Conservation (phyloP, 1,140 invertebrate genomes). For the Acromyrmex echinatior region DNA sequence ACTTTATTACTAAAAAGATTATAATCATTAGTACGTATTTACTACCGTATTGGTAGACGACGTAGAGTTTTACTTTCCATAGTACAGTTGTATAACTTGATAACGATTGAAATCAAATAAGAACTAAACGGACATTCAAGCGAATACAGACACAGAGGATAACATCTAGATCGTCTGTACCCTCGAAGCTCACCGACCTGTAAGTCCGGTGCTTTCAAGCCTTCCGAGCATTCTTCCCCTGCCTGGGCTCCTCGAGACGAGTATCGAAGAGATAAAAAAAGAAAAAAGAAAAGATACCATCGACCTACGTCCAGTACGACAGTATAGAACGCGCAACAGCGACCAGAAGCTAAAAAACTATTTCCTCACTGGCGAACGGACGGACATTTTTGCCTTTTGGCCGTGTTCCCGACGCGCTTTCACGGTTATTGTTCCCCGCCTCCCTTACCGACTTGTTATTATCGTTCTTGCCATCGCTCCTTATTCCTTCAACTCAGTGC, state of each 20-base stretch:
- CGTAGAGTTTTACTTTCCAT: neutral
- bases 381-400: slow-evolving; percentile 77
- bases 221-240: slow-evolving; percentile 44
- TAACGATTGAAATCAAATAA: slow-evolving; percentile 53
- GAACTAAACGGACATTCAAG: slow-evolving; percentile 57
- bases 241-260: slow-evolving; percentile 22
- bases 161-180: slow-evolving; percentile 62
- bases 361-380: slow-evolving; percentile 51
- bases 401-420: slow-evolving; percentile 74
- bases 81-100: neutral
- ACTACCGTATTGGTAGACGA: neutral
- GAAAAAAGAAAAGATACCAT: slow-evolving; percentile 46
- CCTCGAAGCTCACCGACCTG: slow-evolving; percentile 59
- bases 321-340: slow-evolving; percentile 59
- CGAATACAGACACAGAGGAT: slow-evolving; percentile 55
- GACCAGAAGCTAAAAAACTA: slow-evolving; percentile 51
- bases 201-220: slow-evolving; percentile 49
- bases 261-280: slow-evolving; percentile 48
- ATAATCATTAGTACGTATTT: neutral
- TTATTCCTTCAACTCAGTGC: slow-evolving; percentile 51
- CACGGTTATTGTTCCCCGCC: slow-evolving; percentile 72
- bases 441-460: slow-evolving; percentile 62
- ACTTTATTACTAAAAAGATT: neutral
- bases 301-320: slow-evolving; percentile 60
- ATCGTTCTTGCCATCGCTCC: slow-evolving; percentile 67